These are phyloP conservation scores for Leptinotarsa haldemani DNA, from an alignment of 2,888 invertebrate species.

Conservation along the genomic window DNA sequence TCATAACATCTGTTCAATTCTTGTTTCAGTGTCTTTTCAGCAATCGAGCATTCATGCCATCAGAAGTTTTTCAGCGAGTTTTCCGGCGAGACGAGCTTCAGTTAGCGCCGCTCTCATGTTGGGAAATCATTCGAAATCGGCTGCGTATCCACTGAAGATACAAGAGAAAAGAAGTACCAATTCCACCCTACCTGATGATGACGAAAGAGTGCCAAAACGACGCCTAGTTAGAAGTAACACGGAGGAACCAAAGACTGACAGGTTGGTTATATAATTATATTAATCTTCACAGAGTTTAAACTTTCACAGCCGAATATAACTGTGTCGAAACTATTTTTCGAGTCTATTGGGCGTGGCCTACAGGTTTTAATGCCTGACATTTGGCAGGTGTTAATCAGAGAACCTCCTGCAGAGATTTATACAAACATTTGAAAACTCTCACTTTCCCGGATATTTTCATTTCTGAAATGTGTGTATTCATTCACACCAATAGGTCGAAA, in stretches of 20 bases:
- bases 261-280: constrained; percentile 5
- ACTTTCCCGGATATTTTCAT: too few relatives aligned
- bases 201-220: constrained; percentile 59
- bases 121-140: constrained; percentile 36
- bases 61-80: constrained; percentile 65
- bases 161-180: constrained; percentile 59
- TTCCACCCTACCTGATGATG: constrained; percentile 53
- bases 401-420: too few relatives aligned
- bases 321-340: neutral
- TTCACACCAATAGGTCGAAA: too few relatives aligned
- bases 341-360: too few relatives aligned
- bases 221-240: constrained; percentile 54
- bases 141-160: constrained; percentile 39
- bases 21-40: constrained; percentile 65
- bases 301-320: neutral
- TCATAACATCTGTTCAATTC: constrained; percentile 6
- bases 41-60: constrained; percentile 65
- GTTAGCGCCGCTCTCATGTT: constrained; percentile 57
- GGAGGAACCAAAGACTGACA: constrained; percentile 29
- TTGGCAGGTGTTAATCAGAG: too few relatives aligned
- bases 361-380: too few relatives aligned
- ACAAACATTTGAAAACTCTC: too few relatives aligned
- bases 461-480: too few relatives aligned
- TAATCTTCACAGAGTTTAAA: neutral
- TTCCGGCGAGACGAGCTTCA: constrained; percentile 61